Percentiles rank a stretch among this genome's conserved stretches.
Evolutionary conservation across 2,113 vertebrate species (phyloP).

Genomic region (Damaliscus lunatus): DNA sequence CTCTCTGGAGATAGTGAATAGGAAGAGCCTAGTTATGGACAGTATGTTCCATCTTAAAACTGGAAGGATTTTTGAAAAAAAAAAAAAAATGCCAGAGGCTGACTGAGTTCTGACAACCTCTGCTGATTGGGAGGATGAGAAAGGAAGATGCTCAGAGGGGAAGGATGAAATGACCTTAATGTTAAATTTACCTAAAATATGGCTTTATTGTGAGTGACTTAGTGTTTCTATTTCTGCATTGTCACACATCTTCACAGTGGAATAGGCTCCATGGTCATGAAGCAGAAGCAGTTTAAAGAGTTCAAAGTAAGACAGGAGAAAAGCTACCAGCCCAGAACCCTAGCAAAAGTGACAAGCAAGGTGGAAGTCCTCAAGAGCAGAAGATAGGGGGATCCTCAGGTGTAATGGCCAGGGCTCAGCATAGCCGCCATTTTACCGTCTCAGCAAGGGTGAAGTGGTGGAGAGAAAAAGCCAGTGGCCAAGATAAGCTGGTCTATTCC

Average conservation of each 20-base stretch:
- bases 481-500: not conserved
- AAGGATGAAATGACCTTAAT: not conserved
- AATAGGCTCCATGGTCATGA: not conserved
- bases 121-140: not conserved
- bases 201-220: not conserved
- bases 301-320: not conserved
- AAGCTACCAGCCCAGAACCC: not conserved
- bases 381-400: not conserved
- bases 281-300: not conserved
- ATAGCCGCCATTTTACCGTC: too few species aligned
- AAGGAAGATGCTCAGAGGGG: not conserved
- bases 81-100: not conserved
- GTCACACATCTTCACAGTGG: not conserved
- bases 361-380: not conserved
- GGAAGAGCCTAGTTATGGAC: not conserved
- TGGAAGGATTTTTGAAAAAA: not conserved
- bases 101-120: not conserved
- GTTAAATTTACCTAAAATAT: not conserved
- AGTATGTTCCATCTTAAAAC: not conserved
- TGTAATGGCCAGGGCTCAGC: not conserved
- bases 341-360: not conserved
- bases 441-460: not conserved
- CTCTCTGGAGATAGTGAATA: not conserved
- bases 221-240: not conserved
- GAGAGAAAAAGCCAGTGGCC: not conserved